Evolutionary conservation across 2,888 invertebrate species (phyloP).

Genomic region (Clostera curtula): DNA sequence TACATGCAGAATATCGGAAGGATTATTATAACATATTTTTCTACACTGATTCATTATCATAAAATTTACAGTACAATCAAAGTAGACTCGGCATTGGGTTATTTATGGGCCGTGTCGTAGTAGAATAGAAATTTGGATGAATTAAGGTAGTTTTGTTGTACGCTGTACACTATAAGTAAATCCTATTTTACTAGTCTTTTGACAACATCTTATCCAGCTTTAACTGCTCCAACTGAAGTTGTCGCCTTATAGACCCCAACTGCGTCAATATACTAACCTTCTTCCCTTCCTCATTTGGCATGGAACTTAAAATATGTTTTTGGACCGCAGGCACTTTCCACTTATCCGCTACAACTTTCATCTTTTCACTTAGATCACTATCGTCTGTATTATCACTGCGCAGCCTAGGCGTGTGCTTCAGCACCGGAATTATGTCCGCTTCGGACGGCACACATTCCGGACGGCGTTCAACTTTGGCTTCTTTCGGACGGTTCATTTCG

Average conservation of each 20-base stretch:
- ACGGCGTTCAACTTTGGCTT: conserved; percentile 5
- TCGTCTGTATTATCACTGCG: conserved; percentile 15
- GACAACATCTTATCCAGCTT: conserved; percentile 67
- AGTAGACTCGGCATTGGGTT: too few species aligned
- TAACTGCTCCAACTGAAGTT: conserved; percentile 79
- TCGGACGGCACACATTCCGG: conserved; percentile 9
- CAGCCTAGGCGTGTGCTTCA: conserved; percentile 67
- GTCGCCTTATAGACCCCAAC: conserved; percentile 79
- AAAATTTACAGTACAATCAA: too few species aligned
- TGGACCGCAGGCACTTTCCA: conserved; percentile 79
- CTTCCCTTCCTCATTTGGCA: conserved; percentile 61
- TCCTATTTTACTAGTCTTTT: conserved; percentile 25
- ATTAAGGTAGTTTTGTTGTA: too few species aligned
- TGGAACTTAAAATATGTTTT: conserved; percentile 71
- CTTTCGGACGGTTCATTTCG: conserved; percentile 6
- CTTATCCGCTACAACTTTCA: conserved; percentile 58
- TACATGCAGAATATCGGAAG: too few species aligned
- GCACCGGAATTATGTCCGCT: conserved; percentile 64
- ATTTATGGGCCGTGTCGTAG: too few species aligned
- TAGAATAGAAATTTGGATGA: too few species aligned
- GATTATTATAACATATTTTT: too few species aligned
- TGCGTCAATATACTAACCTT: conserved; percentile 77
- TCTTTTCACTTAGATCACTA: conserved; percentile 44
- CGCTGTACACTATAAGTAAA: too few species aligned
- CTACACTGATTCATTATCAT: too few species aligned